Base-by-base conservation (phyloP, 2,888 invertebrate genomes). In the Scaptomyza polygonia region DNA sequence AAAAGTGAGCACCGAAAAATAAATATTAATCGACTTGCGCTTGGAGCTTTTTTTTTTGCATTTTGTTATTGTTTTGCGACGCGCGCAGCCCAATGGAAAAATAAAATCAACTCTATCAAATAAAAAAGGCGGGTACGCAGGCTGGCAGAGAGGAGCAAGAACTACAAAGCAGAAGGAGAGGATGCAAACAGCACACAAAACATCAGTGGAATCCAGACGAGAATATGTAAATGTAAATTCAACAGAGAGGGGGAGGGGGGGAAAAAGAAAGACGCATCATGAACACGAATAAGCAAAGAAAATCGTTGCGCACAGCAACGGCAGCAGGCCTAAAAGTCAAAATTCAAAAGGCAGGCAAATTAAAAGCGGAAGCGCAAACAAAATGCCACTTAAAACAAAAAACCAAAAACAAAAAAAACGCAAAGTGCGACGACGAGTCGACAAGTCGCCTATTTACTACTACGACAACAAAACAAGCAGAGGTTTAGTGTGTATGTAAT, bases 351-450 rank as follows among this genome's bases (percentile, higher is more conserved):
- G 27, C 27, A 30, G 47, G 48, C 48, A 66, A 77, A 61, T 64
- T 65, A 77, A 70, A 80, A 77, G 87, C 82, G 82, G 82, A 82
- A 82, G 82, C 85, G 62, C 85, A 81, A 72, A 76, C 82, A 68
- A 76, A 79, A 77, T 68, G 66, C 69, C 79, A 81, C 79, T 84
- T 69, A 70, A 80, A 80, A 72, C 61, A 79, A 77, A 69, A 59
- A 56, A 21, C 3, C n/a, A 43, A 32, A 55, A 40, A 71, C 65
- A 59, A 70, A 65, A 66, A 79, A 66, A 79, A 70, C 49, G 52
- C 63, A 68, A 59, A 34, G 18, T 32, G 55, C 16, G 39, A 39
- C 45, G 29, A 29, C 56, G 52, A 58, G 71, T 55, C 65, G 52
- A 61, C 72, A 59, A 74, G 49, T 56, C 51, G 70, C 59, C 59